Conservation (phyloP, 64 coral and sea anemone genomes). For the Exaiptasia diaphana region DNA sequence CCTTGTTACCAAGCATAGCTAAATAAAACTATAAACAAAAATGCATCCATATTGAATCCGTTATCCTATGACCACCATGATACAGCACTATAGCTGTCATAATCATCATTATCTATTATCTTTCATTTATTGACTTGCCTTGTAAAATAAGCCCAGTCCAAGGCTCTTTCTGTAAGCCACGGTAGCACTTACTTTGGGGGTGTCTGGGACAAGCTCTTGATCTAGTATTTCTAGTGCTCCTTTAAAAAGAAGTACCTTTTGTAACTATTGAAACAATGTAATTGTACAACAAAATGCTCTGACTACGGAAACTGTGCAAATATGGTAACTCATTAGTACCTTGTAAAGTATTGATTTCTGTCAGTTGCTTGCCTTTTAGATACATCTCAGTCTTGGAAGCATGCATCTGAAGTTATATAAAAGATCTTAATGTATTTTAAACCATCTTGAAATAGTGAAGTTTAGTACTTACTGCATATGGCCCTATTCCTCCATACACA, state of each 20-base stretch:
- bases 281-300: too few species aligned
- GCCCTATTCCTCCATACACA: constrained; percentile 82
- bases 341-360: constrained; percentile 53
- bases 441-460: background rate
- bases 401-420: constrained; percentile 45
- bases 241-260: too few species aligned
- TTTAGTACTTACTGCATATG: constrained; percentile 56
- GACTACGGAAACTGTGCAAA: background rate
- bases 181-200: constrained; percentile 43
- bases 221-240: constrained; percentile 53
- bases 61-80: too few species aligned
- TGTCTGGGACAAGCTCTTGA: constrained; percentile 62
- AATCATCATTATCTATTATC: too few species aligned
- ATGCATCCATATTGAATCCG: background rate
- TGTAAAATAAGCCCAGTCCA: constrained; percentile 79
- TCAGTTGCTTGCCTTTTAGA: constrained; percentile 59
- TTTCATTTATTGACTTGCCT: too few species aligned
- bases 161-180: constrained; percentile 74
- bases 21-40: constrained; percentile 77
- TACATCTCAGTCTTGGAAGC: constrained; percentile 58
- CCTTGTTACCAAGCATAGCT: constrained; percentile 67
- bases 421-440: background rate
- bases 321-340: too few species aligned
- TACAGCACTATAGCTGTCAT: too few species aligned
- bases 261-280: too few species aligned